Percentiles rank a stretch among this genome's conserved stretches.
These are phyloP conservation scores for Nudaria mundana DNA, from an alignment of 2,888 invertebrate genomes.

Conservation along the genomic window DNA sequence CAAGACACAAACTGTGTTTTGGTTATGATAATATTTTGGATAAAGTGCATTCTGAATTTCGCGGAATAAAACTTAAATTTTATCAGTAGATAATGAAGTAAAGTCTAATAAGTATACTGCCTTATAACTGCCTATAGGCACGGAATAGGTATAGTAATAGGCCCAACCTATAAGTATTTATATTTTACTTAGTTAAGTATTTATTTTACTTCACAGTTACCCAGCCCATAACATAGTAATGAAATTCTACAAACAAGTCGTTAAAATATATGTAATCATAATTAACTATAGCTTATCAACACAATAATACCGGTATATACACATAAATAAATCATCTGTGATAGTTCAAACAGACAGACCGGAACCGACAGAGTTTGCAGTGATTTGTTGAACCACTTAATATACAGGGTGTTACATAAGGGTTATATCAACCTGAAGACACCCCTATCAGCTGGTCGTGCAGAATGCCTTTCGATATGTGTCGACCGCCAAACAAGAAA, in stretches of 20 bases:
- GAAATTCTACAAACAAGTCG: not conserved
- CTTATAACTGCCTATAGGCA: too few species aligned
- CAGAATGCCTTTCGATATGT: too few species aligned
- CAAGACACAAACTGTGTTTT: conserved; percentile 7
- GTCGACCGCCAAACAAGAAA: too few species aligned
- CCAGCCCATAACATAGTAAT: not conserved
- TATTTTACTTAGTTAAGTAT: too few species aligned
- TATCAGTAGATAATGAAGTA: too few species aligned
- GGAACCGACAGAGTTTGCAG: conserved; percentile 46
- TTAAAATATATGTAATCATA: conserved; percentile 1
- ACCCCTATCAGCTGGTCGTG: too few species aligned
- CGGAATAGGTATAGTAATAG: too few species aligned
- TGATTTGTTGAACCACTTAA: too few species aligned
- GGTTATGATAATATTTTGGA: not conserved
- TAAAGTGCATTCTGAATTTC: not conserved
- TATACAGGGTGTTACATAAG: too few species aligned
- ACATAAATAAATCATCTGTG: conserved; percentile 43
- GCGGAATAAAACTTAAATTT: not conserved
- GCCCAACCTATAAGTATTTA: too few species aligned
- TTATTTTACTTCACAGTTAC: not conserved
- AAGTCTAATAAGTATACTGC: too few species aligned
- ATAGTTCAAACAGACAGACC: conserved; percentile 37
- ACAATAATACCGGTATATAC: conserved; percentile 32
- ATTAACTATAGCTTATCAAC: conserved; percentile 21
- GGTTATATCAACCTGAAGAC: too few species aligned